Evolutionary conservation across 1,140 invertebrate genomes (phyloP), one percentile per base, ranked within the genome.

Genomic region (Anastrepha obliqua): DNA sequence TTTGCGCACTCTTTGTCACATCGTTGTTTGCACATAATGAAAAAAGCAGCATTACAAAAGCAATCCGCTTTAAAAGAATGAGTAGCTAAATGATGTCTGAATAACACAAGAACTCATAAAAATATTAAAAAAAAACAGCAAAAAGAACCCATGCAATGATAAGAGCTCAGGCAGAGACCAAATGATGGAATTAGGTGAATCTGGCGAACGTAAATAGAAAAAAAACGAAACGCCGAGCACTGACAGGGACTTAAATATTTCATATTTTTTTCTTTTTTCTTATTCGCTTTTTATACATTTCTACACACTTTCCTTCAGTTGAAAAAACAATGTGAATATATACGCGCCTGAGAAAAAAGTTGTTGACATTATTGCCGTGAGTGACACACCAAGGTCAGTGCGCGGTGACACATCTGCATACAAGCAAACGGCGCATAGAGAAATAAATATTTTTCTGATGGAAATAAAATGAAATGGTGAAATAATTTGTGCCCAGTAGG

Each of bases 361-460:
- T 74, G 67, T 42, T 74, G 39, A 47, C 67, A 42, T 39, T 74
- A 55, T 3, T 11, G 51, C 51, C 51, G 13, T 74, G 67, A 74
- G 67, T 74, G 67, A 74, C 67, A 74, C 67, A 39, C 3, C 67
- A 74, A 74, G 67, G 67, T 74, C 67, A 74, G 15, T 44, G 15
- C 67, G 42, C 15, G 11, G 17, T 47, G 42, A 5, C 42, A 74
- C 42, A 74, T 2, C 39, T 74, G 11, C 39, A 42, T 13, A 1
- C 4, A 17, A 3, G 4, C 39, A 42, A 58, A 9, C 5, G 17
- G 20, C n/a, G 0, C 29, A 6, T 0, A n/a, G 29, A 17, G 15
- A 8, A 15, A 44, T 17, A 74, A 4, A 74, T 42, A 74, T 29
- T 29, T 29, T 29, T 29, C 29, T 29, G 29, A 29, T 29, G 29